Conservation (phyloP, 1,140 invertebrate genomes). For the Lepidostoma basale region DNA sequence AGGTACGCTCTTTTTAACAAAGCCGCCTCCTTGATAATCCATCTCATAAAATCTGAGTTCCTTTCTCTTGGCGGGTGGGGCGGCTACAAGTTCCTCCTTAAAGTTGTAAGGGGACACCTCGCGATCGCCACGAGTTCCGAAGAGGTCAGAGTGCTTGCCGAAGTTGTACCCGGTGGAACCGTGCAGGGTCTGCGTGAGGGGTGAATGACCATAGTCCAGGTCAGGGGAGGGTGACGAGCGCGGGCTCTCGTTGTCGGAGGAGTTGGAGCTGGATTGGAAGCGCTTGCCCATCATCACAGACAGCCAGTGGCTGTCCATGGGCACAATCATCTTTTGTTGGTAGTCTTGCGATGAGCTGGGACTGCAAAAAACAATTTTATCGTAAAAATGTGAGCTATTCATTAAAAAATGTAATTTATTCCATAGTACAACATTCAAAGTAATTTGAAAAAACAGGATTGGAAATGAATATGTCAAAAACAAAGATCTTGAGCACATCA, state of each 20-base stretch:
- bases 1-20: conserved; percentile 66
- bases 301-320: conserved; percentile 62
- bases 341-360: conserved; percentile 35
- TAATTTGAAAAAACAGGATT: no score
- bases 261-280: conserved; percentile 62
- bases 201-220: background rate
- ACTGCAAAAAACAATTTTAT: background rate
- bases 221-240: conserved; percentile 36
- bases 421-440: background rate
- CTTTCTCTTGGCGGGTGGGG: conserved; percentile 35
- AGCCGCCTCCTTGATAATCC: conserved; percentile 62
- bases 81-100: conserved; percentile 19
- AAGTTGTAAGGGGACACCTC: conserved; percentile 36
- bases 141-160: background rate
- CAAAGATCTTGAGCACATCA: no score
- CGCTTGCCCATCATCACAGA: conserved; percentile 65
- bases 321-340: conserved; percentile 58
- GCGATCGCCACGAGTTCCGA: background rate
- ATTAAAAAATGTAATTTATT: background rate
- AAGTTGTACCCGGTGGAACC: background rate
- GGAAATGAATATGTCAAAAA: no score
- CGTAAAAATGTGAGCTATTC: background rate
- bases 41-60: conserved; percentile 44
- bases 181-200: background rate
- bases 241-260: conserved; percentile 58